A percentile compares a stretch with the other conserved stretches of the same genome.
Conservation (phyloP, 2,113 vertebrate genomes). For the Sinosuthora webbiana region DNA sequence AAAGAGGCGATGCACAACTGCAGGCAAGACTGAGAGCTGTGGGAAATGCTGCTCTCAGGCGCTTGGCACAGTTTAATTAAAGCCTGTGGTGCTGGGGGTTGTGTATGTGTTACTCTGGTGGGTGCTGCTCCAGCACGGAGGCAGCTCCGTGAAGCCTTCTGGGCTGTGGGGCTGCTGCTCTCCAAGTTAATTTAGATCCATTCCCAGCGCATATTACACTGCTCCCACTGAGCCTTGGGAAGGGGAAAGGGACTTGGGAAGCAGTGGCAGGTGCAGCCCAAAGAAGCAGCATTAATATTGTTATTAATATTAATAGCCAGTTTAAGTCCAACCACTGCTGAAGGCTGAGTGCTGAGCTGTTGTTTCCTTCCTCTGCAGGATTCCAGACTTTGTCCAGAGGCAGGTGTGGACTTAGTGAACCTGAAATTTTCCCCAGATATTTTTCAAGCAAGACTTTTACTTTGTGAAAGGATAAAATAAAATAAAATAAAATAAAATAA, state of each 20-base stretch:
- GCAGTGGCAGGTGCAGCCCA: not conserved
- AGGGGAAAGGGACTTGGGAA: not conserved
- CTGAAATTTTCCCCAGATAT: not conserved
- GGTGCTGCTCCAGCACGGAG: accelerated
- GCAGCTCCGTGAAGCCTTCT: not conserved
- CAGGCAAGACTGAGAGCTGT: not conserved
- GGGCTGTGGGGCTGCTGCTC: not conserved
- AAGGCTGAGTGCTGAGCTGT: not conserved
- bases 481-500: not conserved
- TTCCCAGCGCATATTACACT: not conserved
- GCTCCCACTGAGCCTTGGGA: not conserved
- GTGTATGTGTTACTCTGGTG: not conserved
- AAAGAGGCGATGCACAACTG: not conserved
- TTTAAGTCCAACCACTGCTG: not conserved
- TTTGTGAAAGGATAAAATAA: not conserved
- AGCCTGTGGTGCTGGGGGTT: not conserved
- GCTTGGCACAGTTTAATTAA: not conserved
- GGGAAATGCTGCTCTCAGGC: not conserved
- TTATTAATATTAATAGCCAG: not conserved
- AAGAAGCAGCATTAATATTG: not conserved
- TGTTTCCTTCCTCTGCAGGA: not conserved
- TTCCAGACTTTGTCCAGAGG: not conserved
- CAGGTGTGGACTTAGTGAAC: not conserved
- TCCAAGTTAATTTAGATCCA: not conserved
- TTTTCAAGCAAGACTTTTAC: not conserved